Evolutionary conservation across 2,888 invertebrate species (phyloP), one percentile per base, ranked within the genome.

Genomic region (Torymus aiolomorphi): DNA sequence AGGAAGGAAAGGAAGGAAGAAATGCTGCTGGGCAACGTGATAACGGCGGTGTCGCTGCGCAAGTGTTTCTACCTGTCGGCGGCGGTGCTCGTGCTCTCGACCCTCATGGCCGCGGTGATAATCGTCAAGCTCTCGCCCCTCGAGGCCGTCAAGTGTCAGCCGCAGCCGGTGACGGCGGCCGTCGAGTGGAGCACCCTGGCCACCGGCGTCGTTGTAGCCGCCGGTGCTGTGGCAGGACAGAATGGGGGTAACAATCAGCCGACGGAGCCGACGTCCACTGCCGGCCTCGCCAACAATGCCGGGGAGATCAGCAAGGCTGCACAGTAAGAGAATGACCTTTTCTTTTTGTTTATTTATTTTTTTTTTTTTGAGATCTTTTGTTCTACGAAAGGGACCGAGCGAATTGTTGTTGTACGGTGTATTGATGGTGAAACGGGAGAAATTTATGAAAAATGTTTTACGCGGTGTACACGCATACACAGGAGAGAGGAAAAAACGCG

Each of bases 41-140:
- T 80, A 20, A 87, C 84, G 0, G 83, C 84, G 0, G 84, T 88
- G 0, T 88, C 88, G 4, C 73, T 88, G 49, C 65, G 88, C 78
- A 84, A 86, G 83, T 88, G 88, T 76, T 88, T 88, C 70, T 88
- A 88, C 73, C 76, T 88, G 57, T 88, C 88, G 1, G 85, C 86
- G 0, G 81, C 85, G 49, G 88, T 88, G 12, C 81, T 88, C 5
- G 82, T 88, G 56, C 78, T 87, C 5, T 88, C 88, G n/a, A 88
- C 88, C 4, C 77, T 88, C 11, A 87, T 88, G 87, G 88, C 88
- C 8, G 87, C 86, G 13, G 84, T 87, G 13, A 88, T 88, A 79
- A 88, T 88, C 51, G 84, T 87, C 2, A 88, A 88, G 78, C 80
- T 88, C 5, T 86, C 88, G n/a, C 88, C 88, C 0, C 74, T 88